Conservation (phyloP, 1,140 invertebrate genomes). For the Drusus annulatus region DNA sequence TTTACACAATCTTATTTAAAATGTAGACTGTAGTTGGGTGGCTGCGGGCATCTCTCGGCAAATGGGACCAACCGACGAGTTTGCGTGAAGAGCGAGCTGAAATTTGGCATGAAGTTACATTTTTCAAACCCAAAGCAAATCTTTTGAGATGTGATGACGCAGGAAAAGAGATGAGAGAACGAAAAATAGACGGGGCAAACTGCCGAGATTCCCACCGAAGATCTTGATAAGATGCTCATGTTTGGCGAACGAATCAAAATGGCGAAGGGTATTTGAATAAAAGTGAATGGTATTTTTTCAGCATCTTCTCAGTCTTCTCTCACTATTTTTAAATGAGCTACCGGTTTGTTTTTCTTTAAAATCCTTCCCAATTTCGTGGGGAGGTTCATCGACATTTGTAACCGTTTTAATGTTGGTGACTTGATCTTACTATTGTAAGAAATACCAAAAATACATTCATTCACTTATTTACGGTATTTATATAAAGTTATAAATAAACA, state of each 20-base stretch:
- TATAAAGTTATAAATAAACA: no score
- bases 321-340: no score
- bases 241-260: conserved; percentile 35
- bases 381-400: no score
- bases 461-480: no score
- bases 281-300: conserved; percentile 12
- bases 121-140: conserved; percentile 30
- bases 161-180: neutral
- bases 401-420: no score
- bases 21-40: neutral
- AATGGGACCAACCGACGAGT: neutral
- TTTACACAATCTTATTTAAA: conserved; percentile 15
- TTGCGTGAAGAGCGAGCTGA: conserved; percentile 9
- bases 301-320: no score
- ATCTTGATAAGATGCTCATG: conserved; percentile 40
- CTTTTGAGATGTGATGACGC: conserved; percentile 35
- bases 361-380: no score
- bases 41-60: neutral
- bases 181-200: neutral
- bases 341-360: no score
- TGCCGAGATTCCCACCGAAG: neutral
- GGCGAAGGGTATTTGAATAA: conserved; percentile 20
- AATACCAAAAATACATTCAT: no score
- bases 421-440: no score
- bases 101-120: conserved; percentile 27